A percentile compares a stretch with the other conserved stretches of the same genome.
Conservation (phyloP, 2,888 invertebrate species). For the Galeopsomyia nigrocyanea region DNA sequence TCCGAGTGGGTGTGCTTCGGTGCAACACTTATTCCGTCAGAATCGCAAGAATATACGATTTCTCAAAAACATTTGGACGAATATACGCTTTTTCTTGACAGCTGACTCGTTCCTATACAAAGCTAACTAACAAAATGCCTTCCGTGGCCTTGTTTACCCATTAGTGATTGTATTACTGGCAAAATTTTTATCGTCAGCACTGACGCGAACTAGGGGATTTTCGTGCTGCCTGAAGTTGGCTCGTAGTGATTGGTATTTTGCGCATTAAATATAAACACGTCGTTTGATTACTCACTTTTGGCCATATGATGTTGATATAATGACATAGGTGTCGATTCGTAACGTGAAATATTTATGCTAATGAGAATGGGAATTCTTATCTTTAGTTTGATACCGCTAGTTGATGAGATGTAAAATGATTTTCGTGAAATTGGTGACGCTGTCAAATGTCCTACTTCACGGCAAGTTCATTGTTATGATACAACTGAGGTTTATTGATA, state of each 20-base stretch:
- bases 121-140: slow-evolving; percentile 47
- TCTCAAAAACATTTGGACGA: slow-evolving; percentile 47
- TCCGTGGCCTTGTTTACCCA: slow-evolving; percentile 49
- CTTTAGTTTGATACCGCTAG: too few species aligned
- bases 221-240: not conserved
- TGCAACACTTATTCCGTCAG: slow-evolving; percentile 44
- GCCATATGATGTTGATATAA: too few species aligned
- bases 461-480: too few species aligned
- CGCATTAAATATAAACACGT: too few species aligned
- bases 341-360: too few species aligned
- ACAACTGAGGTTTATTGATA: too few species aligned
- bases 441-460: too few species aligned
- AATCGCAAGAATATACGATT: slow-evolving; percentile 33
- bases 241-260: not conserved
- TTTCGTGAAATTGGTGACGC: too few species aligned
- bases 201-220: slow-evolving; percentile 44
- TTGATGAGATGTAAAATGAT: too few species aligned
- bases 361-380: too few species aligned
- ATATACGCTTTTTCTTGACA: slow-evolving; percentile 41
- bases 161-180: slow-evolving; percentile 42
- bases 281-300: too few species aligned
- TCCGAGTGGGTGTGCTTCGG: slow-evolving; percentile 37
- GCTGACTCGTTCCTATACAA: slow-evolving; percentile 40
- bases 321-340: too few species aligned
- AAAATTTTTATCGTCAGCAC: slow-evolving; percentile 40